These are phyloP conservation scores for Helicoverpa assulta DNA, from an alignment of 2,888 invertebrate species.

Conservation along the genomic window DNA sequence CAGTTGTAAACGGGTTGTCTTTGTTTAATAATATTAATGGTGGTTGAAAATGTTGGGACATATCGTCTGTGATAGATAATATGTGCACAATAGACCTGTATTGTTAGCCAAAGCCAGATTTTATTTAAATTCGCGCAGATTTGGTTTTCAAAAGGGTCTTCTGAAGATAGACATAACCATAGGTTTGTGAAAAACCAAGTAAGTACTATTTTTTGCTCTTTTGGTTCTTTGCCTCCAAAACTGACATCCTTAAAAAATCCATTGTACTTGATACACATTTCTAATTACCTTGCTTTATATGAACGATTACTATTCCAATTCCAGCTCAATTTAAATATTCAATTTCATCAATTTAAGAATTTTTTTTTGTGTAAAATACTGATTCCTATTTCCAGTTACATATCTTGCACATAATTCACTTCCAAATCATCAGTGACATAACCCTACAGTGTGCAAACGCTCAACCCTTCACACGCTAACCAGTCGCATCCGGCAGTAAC, in stretches of 20 bases:
- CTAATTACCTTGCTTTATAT: no score
- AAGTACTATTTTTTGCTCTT: background rate
- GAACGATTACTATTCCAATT: no score
- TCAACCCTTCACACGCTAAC: constrained; percentile 64
- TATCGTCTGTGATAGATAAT: constrained; percentile 62
- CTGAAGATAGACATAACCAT: no score
- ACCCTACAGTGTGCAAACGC: constrained; percentile 22
- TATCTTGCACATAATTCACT: constrained; percentile 1
- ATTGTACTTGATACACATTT: no score
- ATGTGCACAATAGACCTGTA: constrained; percentile 38
- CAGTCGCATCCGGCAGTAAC: constrained; percentile 78
- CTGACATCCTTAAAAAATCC: no score
- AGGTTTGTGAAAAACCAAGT: background rate
- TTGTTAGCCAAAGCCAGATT: constrained; percentile 47
- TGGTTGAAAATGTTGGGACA: constrained; percentile 61
- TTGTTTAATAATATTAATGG: constrained; percentile 67
- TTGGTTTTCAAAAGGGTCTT: constrained; percentile 3
- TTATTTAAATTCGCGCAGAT: constrained; percentile 42
- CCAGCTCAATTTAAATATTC: no score
- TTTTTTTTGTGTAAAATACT: background rate
- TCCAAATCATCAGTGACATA: constrained; percentile 19
- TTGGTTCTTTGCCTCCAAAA: no score
- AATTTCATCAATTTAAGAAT: background rate
- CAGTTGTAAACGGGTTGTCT: constrained; percentile 73
- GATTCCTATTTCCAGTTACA: background rate